These are phyloP conservation scores for Ascidia mentula DNA, from an alignment of 23 tunicate genomes.

Conservation along the genomic window DNA sequence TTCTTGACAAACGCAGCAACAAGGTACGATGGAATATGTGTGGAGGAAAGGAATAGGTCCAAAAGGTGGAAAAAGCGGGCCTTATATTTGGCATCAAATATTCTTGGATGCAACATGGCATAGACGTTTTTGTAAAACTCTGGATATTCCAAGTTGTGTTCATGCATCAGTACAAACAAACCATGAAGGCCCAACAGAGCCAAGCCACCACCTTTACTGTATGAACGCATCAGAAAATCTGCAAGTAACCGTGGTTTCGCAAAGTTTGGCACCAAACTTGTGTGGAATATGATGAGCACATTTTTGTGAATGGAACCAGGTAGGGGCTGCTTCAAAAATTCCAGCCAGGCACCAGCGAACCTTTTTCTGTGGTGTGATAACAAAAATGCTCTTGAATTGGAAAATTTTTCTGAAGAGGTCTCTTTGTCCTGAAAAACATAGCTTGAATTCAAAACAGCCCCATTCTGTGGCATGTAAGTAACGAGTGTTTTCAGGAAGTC, in stretches of 20 bases:
- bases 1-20: constrained; percentile 89
- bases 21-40: constrained; percentile 69
- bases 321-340: constrained; percentile 51
- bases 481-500: constrained; percentile 26
- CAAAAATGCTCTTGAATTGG: not conserved
- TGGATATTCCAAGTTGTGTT: constrained; percentile 79
- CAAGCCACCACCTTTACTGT: constrained; percentile 60
- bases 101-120: constrained; percentile 80
- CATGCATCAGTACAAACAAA: constrained; percentile 62
- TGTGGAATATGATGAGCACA: constrained; percentile 53
- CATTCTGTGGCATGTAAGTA: constrained; percentile 18
- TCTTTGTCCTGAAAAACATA: not conserved
- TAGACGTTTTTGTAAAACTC: constrained; percentile 77
- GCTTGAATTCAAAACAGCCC: not conserved
- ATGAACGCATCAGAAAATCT: constrained; percentile 71
- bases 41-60: constrained; percentile 65
- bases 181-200: constrained; percentile 74
- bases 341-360: constrained; percentile 69
- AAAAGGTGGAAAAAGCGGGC: constrained; percentile 70
- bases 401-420: not conserved
- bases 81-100: constrained; percentile 71
- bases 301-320: constrained; percentile 35
- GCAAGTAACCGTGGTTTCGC: constrained; percentile 63
- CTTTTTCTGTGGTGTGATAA: constrained; percentile 31
- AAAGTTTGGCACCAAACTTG: constrained; percentile 69